These are phyloP conservation scores for Frankliniella fusca DNA, from an alignment of 2,888 invertebrate genomes.

Conservation along the genomic window DNA sequence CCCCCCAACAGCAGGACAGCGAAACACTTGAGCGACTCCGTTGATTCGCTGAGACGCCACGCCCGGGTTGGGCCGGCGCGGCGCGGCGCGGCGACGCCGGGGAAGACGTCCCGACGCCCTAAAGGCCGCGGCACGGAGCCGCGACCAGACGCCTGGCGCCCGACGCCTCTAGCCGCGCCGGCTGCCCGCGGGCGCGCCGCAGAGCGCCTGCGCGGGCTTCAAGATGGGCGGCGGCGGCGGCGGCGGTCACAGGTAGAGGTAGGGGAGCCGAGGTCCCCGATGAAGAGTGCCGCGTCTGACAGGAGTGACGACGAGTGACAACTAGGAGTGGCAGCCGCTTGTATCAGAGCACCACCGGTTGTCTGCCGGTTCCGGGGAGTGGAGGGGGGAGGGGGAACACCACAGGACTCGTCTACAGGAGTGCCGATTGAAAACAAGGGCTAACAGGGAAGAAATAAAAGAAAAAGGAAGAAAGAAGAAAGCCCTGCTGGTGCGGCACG, in stretches of 20 bases:
- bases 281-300: neutral
- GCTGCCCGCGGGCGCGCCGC: neutral
- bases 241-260: neutral
- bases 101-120: neutral
- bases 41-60: neutral
- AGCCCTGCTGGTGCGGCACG: too few species aligned
- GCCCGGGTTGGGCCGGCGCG: too few species aligned
- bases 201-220: neutral
- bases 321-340: too few species aligned
- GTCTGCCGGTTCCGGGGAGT: too few species aligned
- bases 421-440: too few species aligned
- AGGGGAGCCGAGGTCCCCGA: neutral
- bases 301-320: too few species aligned
- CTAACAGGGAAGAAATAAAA: too few species aligned
- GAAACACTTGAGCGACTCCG: conserved; percentile 25
- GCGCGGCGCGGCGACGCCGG: neutral
- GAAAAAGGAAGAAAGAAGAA: too few species aligned
- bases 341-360: too few species aligned
- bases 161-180: neutral
- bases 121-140: neutral
- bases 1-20: neutral
- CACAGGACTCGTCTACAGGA: too few species aligned
- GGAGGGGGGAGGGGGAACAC: too few species aligned
- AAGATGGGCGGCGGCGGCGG: neutral
- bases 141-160: neutral